Base-by-base conservation (phyloP, 1,140 invertebrate species). In the Heliconius nattereri region DNA sequence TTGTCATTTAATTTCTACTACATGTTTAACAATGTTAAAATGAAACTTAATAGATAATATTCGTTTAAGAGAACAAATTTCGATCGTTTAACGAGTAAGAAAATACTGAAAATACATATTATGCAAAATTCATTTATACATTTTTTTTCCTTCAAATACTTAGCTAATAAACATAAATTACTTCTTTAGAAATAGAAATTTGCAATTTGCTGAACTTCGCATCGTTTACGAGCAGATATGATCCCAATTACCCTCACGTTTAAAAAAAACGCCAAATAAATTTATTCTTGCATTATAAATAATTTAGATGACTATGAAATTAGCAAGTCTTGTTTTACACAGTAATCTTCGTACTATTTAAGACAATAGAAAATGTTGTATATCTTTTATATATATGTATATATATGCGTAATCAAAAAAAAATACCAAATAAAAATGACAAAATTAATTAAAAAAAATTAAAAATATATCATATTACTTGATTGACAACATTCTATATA, bases 381-480 rank as follows among this genome's bases (percentile, higher is more conserved):
- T 29, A 66, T 66, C 23, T 66, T 29, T 26, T 45, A 16, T 16
- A 66, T 16, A 66, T 66, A 26, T 11, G 13, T 66, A n/a, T 45
- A 16, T 16, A 66, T 16, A 66, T 66, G 60, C 26, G 13, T 66
- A n/a, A 29, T 26, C 26, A 75, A 60, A 40, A 75, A 75, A 66
- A 20, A n/a, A n/a, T n/a, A n/a, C n/a, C n/a, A n/a, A n/a, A n/a
- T n/a, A n/a, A n/a, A 29, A 1, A 75, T n/a, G 66, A 75, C 40
- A 20, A 57, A 75, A 75, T 3, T 16, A 7, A 66, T 37, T 2
- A 37, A 76, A 40, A 76, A 76, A 71, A 20, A 13, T 3, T 29
- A 49, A 52, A 73, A 66, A 84, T 79, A 79, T 75, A 29, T 35
- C 32, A 35, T 66, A 13, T 66, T 26, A 66, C 8, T 66, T 66